A percentile compares a stretch with the other conserved stretches of the same genome.
These are phyloP conservation scores for Arnoldichthys spilopterus DNA, from an alignment of 2,797 vertebrate genomes.

Conservation along the genomic window DNA sequence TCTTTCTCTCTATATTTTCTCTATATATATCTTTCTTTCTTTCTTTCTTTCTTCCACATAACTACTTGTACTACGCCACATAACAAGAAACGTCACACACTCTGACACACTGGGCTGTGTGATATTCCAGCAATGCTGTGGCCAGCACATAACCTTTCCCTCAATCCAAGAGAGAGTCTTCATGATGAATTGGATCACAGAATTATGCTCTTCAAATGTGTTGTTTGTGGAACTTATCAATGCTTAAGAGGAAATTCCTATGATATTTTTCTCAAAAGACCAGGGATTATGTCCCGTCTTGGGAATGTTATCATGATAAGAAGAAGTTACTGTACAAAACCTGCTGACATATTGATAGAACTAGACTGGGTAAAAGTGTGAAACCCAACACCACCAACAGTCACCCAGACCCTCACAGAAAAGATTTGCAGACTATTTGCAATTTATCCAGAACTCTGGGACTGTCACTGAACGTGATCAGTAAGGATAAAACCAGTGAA, in stretches of 20 bases:
- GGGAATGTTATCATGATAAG: constrained; percentile 30
- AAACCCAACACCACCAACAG: background rate
- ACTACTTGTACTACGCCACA: too few relatives aligned
- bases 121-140: constrained; percentile 38
- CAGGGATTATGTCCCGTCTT: constrained; percentile 15
- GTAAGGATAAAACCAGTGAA: background rate
- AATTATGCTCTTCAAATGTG: constrained; percentile 15
- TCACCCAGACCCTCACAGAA: background rate
- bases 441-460: background rate
- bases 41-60: too few relatives aligned
- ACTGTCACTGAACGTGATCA: background rate
- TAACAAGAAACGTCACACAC: background rate
- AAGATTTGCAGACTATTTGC: background rate
- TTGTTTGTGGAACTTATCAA: constrained; percentile 21
- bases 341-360: constrained; percentile 25
- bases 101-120: background rate
- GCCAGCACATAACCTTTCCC: constrained; percentile 22
- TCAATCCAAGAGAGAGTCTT: constrained; percentile 30
- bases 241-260: constrained; percentile 41
- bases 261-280: background rate
- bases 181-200: constrained; percentile 30
- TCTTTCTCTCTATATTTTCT: too few relatives aligned
- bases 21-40: too few relatives aligned
- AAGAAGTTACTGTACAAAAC: constrained; percentile 1
- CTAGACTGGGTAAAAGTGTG: background rate